Base-by-base conservation (phyloP, 1,140 invertebrate species). In the Stegodyphus mimosarum region DNA sequence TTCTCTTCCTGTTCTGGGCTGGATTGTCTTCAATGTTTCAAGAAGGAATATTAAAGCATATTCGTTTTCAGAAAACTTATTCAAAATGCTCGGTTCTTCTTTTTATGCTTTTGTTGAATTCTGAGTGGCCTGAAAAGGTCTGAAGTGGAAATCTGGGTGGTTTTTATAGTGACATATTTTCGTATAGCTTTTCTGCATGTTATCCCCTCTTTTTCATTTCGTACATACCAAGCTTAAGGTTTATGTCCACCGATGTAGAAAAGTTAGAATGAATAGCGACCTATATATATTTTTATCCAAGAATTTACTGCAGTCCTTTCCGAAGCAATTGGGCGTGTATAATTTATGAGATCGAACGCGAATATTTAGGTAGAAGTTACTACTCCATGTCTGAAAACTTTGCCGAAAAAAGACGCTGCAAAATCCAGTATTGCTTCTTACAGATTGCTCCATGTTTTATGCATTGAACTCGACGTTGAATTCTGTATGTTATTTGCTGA, bases 381-480 rank as follows among this genome's bases (percentile, higher is more conserved):
- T 33, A 33, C 33, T 33, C 33, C 33, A 33, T 33, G 63, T 70
- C 52, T 49, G 60, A 50, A 49, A 60, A 33, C 52, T 70, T 79
- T 70, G 7, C 50, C 13, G 50, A 10, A 53, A 52, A 66, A 77
- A 60, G 66, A 77, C 55, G 9, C 15, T 60, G 5, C 55, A 60
- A 60, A 60, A 60, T 60, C 55, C 55, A 60, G 55, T 10, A 60
- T 60, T 60, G 55, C 74, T 15, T 77, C 51, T 50, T 18, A 18
- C 77, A 79, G 77, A 79, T 79, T 79, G 69, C 63, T 70, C 52
- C 15, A 79, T 79, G 77, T 79, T 69, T 79, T 79, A 79, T 79
- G 77, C 77, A 79, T 69, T 33, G 15, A 51, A 18, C 60, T 64
- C 66, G 75, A 77, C 75, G 33, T 33, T 33, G 33, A 3, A 33